phyloP scores from a whole-genome alignment of 2,888 invertebrate genomes.

The Galerucella pusilla region DNA sequence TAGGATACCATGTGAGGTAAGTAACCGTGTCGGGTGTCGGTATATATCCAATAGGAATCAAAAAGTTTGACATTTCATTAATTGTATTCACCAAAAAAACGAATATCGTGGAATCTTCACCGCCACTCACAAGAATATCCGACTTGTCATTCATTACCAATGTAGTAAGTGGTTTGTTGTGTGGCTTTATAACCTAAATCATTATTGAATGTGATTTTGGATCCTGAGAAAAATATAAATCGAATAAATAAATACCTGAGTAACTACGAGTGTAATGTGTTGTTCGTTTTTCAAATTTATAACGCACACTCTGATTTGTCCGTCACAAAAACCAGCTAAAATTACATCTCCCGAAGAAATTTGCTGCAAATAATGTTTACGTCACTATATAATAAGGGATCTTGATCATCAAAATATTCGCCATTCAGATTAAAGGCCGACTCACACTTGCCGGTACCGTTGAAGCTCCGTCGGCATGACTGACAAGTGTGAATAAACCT shows the following conservation, averaged over 20 bases:
- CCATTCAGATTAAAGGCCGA: too few species aligned
- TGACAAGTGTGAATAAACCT: too few species aligned
- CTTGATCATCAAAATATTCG: too few species aligned
- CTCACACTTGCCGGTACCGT: too few species aligned
- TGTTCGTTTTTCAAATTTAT: slow-evolving; percentile 35
- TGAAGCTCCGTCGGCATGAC: too few species aligned
- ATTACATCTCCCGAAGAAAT: slow-evolving; percentile 71
- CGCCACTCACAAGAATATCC: slow-evolving; percentile 74
- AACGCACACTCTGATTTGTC: slow-evolving; percentile 70
- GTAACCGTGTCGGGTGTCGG: slow-evolving; percentile 72
- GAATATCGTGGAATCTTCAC: slow-evolving; percentile 77
- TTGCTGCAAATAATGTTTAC: slow-evolving; percentile 66
- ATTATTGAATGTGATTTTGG: background rate
- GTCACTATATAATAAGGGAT: too few species aligned
- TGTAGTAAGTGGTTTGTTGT: slow-evolving; percentile 71
- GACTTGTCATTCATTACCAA: slow-evolving; percentile 71
- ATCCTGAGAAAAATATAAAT: too few species aligned
- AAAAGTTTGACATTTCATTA: slow-evolving; percentile 59
- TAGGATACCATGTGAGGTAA: slow-evolving; percentile 72
- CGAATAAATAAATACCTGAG: slow-evolving; percentile 38
- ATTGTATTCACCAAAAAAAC: slow-evolving; percentile 68
- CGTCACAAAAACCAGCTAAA: slow-evolving; percentile 77
- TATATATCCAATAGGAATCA: slow-evolving; percentile 77
- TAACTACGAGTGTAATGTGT: slow-evolving; percentile 33
- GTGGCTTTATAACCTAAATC: slow-evolving; percentile 73